Conservation (phyloP, 2,113 vertebrate genomes). For the Zapornia atra region DNA sequence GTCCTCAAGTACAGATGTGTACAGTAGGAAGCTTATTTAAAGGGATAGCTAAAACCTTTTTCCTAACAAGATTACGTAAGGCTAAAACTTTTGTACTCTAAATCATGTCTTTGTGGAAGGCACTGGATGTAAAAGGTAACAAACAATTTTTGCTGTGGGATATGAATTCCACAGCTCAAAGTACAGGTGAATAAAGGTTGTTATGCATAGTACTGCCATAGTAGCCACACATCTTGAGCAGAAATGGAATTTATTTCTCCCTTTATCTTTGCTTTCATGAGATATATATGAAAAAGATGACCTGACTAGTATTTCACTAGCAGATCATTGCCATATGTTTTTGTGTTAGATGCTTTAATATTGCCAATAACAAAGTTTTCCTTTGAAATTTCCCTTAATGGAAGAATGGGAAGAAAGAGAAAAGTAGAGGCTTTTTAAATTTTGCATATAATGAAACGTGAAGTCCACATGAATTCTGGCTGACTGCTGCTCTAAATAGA, state of each 20-base stretch:
- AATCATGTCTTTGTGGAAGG: background rate
- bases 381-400: background rate
- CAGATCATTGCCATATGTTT: background rate
- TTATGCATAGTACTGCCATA: background rate
- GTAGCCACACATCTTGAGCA: background rate
- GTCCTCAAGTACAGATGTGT: background rate
- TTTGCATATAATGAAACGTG: background rate
- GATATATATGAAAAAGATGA: background rate
- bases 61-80: background rate
- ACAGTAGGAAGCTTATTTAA: background rate
- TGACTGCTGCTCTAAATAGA: background rate
- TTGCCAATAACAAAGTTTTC: background rate
- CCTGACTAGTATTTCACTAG: background rate
- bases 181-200: background rate
- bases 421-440: background rate
- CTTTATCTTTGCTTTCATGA: background rate
- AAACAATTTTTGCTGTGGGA: background rate
- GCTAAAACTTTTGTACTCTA: background rate
- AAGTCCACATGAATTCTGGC: background rate
- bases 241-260: background rate
- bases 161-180: background rate
- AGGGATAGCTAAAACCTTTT: background rate
- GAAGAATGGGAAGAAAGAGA: background rate
- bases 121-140: background rate
- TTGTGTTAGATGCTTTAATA: background rate